Conservation (phyloP, 2,888 invertebrate species). For the Margaritifera margaritifera region DNA sequence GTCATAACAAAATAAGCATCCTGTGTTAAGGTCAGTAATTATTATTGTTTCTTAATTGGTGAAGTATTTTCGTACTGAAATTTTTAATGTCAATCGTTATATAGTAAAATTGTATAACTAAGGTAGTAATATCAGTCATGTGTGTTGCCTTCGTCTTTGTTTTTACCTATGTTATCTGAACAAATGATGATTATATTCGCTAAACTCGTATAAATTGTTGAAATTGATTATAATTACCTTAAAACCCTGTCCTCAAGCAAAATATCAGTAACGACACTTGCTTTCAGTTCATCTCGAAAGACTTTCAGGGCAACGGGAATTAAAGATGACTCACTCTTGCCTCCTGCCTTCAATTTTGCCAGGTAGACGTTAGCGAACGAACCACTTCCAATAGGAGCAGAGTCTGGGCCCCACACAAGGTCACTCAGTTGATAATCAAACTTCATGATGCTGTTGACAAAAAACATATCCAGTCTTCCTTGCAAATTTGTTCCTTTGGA, state of each 20-base stretch:
- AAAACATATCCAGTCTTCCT: slow-evolving; percentile 60
- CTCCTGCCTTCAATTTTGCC: slow-evolving; percentile 22
- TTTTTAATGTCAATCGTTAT: too few species aligned
- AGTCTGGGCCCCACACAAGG: slow-evolving; percentile 40
- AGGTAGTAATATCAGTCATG: too few species aligned
- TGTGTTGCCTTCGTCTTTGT: too few species aligned
- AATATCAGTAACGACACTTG: slow-evolving; percentile 49
- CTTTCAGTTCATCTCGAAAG: slow-evolving; percentile 42
- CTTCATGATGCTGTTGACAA: slow-evolving; percentile 52
- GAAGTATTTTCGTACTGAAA: too few species aligned
- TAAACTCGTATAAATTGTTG: too few species aligned
- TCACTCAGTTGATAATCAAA: slow-evolving; percentile 55
- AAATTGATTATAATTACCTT: slow-evolving; percentile 37
- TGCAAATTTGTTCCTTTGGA: slow-evolving; percentile 29
- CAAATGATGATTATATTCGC: too few species aligned
- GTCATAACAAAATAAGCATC: too few species aligned
- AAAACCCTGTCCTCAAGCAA: slow-evolving; percentile 59
- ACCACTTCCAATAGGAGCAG: slow-evolving; percentile 52
- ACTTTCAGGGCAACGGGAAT: slow-evolving; percentile 51
- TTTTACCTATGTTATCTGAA: too few species aligned
- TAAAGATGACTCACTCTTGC: slow-evolving; percentile 5
- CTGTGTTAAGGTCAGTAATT: too few species aligned
- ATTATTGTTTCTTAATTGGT: too few species aligned
- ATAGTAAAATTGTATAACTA: too few species aligned
- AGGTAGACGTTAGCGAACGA: slow-evolving; percentile 61